phyloP scores from a whole-genome alignment of 2,888 invertebrate species.

The Therioaphis trifolii region DNA sequence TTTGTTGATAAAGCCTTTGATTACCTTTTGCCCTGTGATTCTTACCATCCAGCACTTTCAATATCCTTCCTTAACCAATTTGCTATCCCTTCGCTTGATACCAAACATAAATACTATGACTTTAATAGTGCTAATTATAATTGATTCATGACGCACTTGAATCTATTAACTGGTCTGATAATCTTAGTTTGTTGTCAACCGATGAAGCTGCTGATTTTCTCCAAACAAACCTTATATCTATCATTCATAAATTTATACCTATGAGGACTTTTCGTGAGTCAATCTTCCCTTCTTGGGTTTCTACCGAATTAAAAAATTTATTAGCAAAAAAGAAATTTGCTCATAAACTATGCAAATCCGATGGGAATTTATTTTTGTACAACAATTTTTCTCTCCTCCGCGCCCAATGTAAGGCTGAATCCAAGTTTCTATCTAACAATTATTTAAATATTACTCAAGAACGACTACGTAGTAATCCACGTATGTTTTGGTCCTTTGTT shows the following conservation, averaged over 20 bases:
- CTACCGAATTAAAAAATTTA: background rate
- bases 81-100: conserved; percentile 7
- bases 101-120: conserved; percentile 10
- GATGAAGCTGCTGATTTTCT: conserved; percentile 2
- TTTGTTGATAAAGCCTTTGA: too few relatives aligned
- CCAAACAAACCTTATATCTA: too few relatives aligned
- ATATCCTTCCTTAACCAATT: too few relatives aligned
- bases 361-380: background rate
- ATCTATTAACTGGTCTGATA: conserved; percentile 6
- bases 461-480: too few relatives aligned
- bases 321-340: conserved; percentile 3
- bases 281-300: too few relatives aligned
- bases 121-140: conserved; percentile 3
- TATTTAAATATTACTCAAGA: too few relatives aligned
- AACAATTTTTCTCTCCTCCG: background rate
- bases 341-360: background rate
- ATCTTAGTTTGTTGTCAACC: background rate
- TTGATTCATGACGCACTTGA: conserved; percentile 3
- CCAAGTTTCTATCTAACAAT: background rate
- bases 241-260: too few relatives aligned
- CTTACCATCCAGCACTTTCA: too few relatives aligned
- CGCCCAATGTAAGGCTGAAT: conserved; percentile 4
- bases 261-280: too few relatives aligned
- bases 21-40: too few relatives aligned
- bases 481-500: too few relatives aligned